These are phyloP conservation scores for Diaphora mendica DNA, from an alignment of 2,888 invertebrate genomes.

Conservation along the genomic window DNA sequence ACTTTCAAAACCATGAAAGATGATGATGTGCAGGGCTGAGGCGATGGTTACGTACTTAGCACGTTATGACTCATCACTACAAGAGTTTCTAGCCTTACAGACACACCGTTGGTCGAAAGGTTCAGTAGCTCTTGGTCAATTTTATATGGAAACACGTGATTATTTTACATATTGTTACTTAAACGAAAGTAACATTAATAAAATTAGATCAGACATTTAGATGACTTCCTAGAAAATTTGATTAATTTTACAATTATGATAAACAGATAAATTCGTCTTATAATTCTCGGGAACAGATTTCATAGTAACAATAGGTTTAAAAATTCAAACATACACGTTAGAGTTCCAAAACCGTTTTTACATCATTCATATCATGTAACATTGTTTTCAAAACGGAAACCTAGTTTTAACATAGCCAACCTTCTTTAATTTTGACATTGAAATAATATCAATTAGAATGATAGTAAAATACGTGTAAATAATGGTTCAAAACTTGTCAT, in stretches of 20 bases:
- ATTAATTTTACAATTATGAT: background rate
- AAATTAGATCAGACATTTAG: background rate
- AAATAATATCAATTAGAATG: constrained; percentile 15
- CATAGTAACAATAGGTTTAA: background rate
- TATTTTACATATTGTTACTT: background rate
- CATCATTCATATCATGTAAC: background rate
- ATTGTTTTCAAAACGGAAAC: background rate
- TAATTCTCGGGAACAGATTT: background rate
- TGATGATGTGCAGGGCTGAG: too few relatives aligned
- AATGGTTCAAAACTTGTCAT: constrained; percentile 30
- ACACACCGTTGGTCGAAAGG: too few relatives aligned
- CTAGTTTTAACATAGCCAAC: background rate
- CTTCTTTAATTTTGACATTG: background rate
- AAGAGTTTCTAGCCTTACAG: too few relatives aligned
- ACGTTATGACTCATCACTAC: too few relatives aligned
- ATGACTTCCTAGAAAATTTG: background rate
- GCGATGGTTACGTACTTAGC: too few relatives aligned
- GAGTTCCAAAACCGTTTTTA: background rate
- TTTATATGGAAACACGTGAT: background rate
- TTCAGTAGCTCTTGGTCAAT: too few relatives aligned
- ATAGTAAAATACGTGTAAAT: constrained; percentile 20
- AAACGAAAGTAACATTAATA: background rate
- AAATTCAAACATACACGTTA: background rate
- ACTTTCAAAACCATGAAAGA: too few relatives aligned
- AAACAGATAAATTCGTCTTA: background rate